Base-by-base conservation (phyloP, 2,888 invertebrate species). In the Apotomis betuletana region DNA sequence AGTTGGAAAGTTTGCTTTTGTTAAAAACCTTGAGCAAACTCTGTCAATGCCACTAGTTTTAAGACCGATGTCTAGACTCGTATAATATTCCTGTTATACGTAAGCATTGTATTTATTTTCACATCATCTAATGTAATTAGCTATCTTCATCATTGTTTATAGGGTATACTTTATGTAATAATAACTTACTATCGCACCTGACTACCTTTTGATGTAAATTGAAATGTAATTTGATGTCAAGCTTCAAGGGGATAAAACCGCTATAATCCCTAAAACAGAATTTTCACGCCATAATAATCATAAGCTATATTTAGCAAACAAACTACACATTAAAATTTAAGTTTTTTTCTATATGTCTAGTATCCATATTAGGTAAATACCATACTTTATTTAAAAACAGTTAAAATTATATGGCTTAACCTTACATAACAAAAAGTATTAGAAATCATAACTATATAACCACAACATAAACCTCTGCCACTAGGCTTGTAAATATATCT, bases 41-140 rank as follows among this genome's bases (percentile, higher is more conserved):
- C 49, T 44, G 41, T 44, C 71, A 67, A 71, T 62, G 71, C 51
- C 54, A 59, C 3, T 36, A 36, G 10, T 61, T 51, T 71, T 13
- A 59, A 70, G 13, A 54, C n/a, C 13, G 36, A 54, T 58, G 57
- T 58, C 13, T 60, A 63, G 5, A 51, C 41, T 12, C 0, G 15
- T 15, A 15, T 15, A 12, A 46, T 52, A 64, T 52, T 64, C 13
- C 13, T 55, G 46, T 67, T 67, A 64, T 55, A 15, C 44, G 44
- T 64, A 10, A 54, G 41, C 49, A 49, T 10, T 49, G 49, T 10
- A 9, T 12, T 3, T 49, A 49, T 49, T 49, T 49, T 49, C 49
- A 49, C 49, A 49, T 9, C 27, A 27, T 2, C 27, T 27, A 2
- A 49, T 49, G 8, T 9, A 10, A 49, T 49, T 49, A 49, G 49